These are phyloP conservation scores for Isichthys henryi DNA, from an alignment of 2,113 vertebrate species.

Conservation along the genomic window DNA sequence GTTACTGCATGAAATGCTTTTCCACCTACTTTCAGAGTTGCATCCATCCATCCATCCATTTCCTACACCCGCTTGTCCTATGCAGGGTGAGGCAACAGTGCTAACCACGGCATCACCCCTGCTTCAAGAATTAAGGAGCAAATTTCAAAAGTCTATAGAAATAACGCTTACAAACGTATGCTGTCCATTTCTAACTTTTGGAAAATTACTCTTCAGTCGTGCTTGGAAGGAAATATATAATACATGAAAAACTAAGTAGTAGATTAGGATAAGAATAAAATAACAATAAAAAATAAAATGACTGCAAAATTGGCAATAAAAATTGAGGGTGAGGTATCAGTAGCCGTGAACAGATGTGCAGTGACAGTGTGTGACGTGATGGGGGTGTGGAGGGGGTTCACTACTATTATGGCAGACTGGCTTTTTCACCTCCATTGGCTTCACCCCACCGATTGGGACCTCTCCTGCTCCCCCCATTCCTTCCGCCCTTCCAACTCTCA, in stretches of 20 bases:
- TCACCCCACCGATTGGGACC: not conserved
- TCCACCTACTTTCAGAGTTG: not conserved
- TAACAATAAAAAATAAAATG: not conserved
- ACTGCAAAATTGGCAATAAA: not conserved
- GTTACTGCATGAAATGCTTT: not conserved
- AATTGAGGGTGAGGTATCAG: not conserved
- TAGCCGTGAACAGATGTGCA: not conserved
- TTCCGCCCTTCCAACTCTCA: not conserved
- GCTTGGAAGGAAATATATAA: not conserved
- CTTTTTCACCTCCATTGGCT: not conserved
- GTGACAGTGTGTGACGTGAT: not conserved
- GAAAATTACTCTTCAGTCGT: not conserved
- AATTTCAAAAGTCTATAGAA: not conserved
- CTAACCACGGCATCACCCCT: not conserved
- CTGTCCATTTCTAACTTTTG: not conserved
- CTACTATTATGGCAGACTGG: not conserved
- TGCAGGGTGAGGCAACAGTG: not conserved
- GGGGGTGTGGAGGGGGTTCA: not conserved
- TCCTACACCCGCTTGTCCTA: not conserved
- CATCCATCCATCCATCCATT: not conserved
- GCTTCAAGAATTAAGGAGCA: not conserved
- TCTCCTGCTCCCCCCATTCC: not conserved
- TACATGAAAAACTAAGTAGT: not conserved
- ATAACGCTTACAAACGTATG: not conserved
- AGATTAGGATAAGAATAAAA: not conserved